Evolutionary conservation across 2,797 vertebrate species (phyloP), one percentile per base, ranked within the genome.

Genomic region (Alfaro cultratus): DNA sequence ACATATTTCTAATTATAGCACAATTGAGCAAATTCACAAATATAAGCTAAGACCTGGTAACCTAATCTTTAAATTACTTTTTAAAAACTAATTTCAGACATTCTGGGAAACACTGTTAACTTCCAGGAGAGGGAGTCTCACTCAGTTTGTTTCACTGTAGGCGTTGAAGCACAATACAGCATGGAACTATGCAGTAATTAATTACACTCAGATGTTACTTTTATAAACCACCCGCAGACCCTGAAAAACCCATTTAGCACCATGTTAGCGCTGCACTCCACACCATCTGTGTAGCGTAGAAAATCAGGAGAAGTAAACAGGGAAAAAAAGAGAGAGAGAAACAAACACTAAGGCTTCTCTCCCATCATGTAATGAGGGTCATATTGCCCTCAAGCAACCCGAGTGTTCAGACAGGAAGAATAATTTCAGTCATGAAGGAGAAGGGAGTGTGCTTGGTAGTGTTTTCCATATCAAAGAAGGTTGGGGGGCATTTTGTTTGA

Each of bases 381-480:
- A 89, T 16, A 85, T 78, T 77, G 89, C 92, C 89, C 71, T 1
- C 57, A 86, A 74, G 93, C 92, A 46, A 75, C 75, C 80, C 79
- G 16, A 91, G 86, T 89, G 89, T 90, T 93, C 87, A 91, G 91
- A 88, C 91, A 87, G 84, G 84, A 47, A 83, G 84, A 88, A 89
- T 92, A 87, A 94, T 94, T 88, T 88, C 76, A 95, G 93, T 94
- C 91, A 93, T 90, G 86, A 86, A 80, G 83, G 78, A 85, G 86
- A 74, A 83, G 86, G 78, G 73, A 45, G 80, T 74, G 87, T 87
- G 90, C 31, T 39, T 68, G 72, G 85, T 75, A 82, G 88, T 86
- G 43, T 93, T 94, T 93, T 93, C 86, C 91, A 93, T 93, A 92
- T 94, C 91, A 93, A 94, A 93, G 91, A 86, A 53, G 77, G 74